Conservation (phyloP, 2,888 invertebrate species). For the Agrochola lychnidis region DNA sequence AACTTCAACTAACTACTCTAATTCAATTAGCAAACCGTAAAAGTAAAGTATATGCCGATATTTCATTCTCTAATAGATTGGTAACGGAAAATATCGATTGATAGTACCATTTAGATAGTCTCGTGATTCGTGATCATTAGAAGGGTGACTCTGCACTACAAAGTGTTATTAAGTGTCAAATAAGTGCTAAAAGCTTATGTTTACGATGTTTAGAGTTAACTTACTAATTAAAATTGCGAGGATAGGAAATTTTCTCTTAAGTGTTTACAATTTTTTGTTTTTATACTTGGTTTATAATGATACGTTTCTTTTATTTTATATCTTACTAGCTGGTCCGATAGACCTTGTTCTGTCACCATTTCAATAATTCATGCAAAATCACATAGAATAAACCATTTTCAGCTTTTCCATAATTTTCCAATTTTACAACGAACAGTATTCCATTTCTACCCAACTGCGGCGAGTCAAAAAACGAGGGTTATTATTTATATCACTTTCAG, state of each 20-base stretch:
- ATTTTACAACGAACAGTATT: no score
- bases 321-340: no score
- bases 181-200: constrained; percentile 44
- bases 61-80: constrained; percentile 44
- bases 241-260: constrained; percentile 11
- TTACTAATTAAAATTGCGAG: constrained; percentile 35
- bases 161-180: constrained; percentile 37
- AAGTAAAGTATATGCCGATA: constrained; percentile 21
- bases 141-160: background rate
- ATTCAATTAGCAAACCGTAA: constrained; percentile 45
- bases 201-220: constrained; percentile 33
- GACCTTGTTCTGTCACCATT: no score
- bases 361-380: no score
- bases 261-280: background rate
- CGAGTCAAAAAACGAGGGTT: no score
- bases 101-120: constrained; percentile 19
- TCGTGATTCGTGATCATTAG: constrained; percentile 44
- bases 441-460: no score
- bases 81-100: constrained; percentile 37
- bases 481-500: no score
- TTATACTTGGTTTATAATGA: background rate
- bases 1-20: constrained; percentile 21
- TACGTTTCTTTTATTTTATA: background rate
- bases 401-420: no score
- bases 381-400: no score